These are phyloP conservation scores for Drosophila atroscutellata DNA, from an alignment of 2,888 invertebrate species.

Conservation along the genomic window DNA sequence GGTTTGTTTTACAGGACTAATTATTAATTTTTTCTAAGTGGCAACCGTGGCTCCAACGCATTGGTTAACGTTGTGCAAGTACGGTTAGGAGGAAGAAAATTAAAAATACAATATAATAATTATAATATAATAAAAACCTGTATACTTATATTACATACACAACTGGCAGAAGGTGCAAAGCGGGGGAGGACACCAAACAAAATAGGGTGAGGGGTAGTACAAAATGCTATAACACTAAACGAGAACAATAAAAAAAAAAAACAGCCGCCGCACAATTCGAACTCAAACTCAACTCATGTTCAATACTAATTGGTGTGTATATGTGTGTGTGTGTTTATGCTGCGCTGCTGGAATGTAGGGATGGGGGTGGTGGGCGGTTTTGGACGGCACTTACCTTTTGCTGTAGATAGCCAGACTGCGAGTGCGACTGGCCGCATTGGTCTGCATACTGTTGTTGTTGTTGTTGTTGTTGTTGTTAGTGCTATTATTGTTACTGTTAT, in stretches of 20 bases:
- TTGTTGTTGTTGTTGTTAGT: slow-evolving; percentile 67
- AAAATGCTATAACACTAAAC: slow-evolving; percentile 37
- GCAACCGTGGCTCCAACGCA: slow-evolving; percentile 3
- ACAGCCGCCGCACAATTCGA: slow-evolving; percentile 34
- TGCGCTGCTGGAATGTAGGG: slow-evolving; percentile 11
- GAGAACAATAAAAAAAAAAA: slow-evolving; percentile 25
- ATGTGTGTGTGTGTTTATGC: slow-evolving; percentile 15
- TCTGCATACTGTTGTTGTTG: slow-evolving; percentile 58
- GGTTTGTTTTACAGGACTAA: not conserved
- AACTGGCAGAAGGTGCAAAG: slow-evolving; percentile 38
- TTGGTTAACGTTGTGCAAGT: slow-evolving; percentile 35
- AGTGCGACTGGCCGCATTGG: slow-evolving; percentile 75
- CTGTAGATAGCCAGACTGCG: slow-evolving; percentile 84
- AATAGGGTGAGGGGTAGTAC: not conserved
- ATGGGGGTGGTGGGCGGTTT: not conserved
- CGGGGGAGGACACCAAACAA: slow-evolving; percentile 24
- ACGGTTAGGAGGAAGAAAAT: slow-evolving; percentile 27
- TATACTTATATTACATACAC: slow-evolving; percentile 39
- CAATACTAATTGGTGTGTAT: slow-evolving; percentile 14
- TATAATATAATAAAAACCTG: slow-evolving; percentile 11
- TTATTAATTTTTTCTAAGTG: not conserved
- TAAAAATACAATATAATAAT: slow-evolving; percentile 31
- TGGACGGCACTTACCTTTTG: slow-evolving; percentile 83
- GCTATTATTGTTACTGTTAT: slow-evolving; percentile 64
- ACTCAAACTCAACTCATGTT: slow-evolving; percentile 30